Evolutionary conservation across 1,140 invertebrate species (phyloP).

Genomic region (Caligus rogercresseyi): DNA sequence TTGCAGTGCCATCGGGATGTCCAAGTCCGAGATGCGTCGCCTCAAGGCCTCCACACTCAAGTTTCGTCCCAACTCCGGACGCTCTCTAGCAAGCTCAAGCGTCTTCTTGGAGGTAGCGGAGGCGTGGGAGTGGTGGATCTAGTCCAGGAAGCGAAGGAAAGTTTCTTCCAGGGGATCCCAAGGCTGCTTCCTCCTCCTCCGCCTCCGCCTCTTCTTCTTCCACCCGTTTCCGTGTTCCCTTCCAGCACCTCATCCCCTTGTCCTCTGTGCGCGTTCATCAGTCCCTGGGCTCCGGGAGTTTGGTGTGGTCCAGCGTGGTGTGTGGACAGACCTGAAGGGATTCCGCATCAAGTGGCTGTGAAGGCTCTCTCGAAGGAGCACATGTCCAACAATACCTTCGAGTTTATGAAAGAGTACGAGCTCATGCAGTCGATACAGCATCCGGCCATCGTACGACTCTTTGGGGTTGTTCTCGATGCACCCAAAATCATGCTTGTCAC

Average conservation of each 20-base stretch:
- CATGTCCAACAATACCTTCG: slow-evolving; percentile 84
- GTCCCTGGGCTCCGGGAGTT: slow-evolving; percentile 91
- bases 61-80: slow-evolving; percentile 52
- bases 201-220: background rate
- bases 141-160: background rate
- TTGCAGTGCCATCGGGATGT: slow-evolving; percentile 73
- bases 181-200: background rate
- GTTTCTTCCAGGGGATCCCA: background rate
- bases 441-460: slow-evolving; percentile 86
- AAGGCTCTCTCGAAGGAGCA: slow-evolving; percentile 83
- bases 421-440: slow-evolving; percentile 96
- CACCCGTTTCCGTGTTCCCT: slow-evolving; percentile 39
- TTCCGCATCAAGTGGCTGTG: slow-evolving; percentile 81
- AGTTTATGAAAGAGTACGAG: slow-evolving; percentile 92
- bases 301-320: slow-evolving; percentile 88
- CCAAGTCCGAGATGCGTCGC: slow-evolving; percentile 79
- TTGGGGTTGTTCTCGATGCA: slow-evolving; percentile 87
- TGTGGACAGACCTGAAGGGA: slow-evolving; percentile 86
- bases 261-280: slow-evolving; percentile 86
- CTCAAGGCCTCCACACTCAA: slow-evolving; percentile 83
- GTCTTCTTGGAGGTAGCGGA: slow-evolving; percentile 23
- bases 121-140: background rate
- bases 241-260: slow-evolving; percentile 85
- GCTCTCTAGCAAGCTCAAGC: slow-evolving; percentile 81
- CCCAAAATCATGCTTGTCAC: slow-evolving; percentile 87